Base-by-base conservation (phyloP, 2,113 vertebrate genomes). In the Apodemus speciosus region DNA sequence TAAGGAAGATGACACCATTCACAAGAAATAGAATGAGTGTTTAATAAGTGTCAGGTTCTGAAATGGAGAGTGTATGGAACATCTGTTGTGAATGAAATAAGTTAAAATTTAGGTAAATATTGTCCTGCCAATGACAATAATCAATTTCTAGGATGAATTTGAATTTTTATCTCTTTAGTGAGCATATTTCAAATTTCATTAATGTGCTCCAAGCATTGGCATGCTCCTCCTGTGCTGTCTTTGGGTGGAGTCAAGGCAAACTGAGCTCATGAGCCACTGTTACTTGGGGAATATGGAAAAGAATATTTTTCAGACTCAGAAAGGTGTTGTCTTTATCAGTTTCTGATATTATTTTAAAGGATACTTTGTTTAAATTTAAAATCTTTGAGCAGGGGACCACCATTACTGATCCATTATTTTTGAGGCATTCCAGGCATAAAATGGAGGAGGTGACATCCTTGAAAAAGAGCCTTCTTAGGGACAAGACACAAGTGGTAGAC, bases 331-430 rank as follows among this genome's bases (percentile, higher is more conserved):
- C 40, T 88, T 91, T 6, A 16, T 40, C 11, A 49, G 20, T 30
- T 79, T 91, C n/a, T 94, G 66, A 77, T 60, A n/a, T 91, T 51
- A 62, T 51, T 90, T 93, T 62, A 58, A 95, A 89, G 32, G 18
- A 62, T 71, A 58, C 32, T 79, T 75, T 2, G 27, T 23, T 92
- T 94, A 72, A 84, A 91, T 90, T 35, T 73, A 58, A 64, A 66
- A 89, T 11, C 80, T 20, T 21, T 35, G 32, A n/a, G 5, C 46
- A 89, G 9, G 10, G 2, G 49, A 32, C 1, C 38, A 56, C 4
- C 14, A 62, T 66, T 46, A 46, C 2, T 14, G 46, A 88, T 14
- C 0, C 60, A 68, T 62, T 76, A 20, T 60, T 93, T 66, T 32
- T 25, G 9, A 76, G n/a, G 13, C 0, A 66, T 27, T n/a, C 9